Evolutionary conservation across 2,113 vertebrate species (phyloP).

Genomic region (Entosphenus tridentatus): DNA sequence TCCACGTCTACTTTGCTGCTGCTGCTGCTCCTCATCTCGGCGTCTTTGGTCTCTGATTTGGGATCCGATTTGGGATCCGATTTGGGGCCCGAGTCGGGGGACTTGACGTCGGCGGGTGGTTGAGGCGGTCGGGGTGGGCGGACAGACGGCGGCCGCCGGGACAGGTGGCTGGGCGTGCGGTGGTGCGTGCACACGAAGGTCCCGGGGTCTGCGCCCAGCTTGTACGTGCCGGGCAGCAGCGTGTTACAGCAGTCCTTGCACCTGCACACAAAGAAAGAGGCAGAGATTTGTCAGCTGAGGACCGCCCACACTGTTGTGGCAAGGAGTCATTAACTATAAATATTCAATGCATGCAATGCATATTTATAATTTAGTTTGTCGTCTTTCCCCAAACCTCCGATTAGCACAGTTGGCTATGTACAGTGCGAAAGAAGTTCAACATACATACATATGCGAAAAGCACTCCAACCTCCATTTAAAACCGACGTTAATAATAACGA

Average conservation of each 20-base stretch:
- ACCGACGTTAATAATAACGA: too few species aligned
- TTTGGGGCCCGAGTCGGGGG: background rate
- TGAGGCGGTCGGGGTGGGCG: background rate
- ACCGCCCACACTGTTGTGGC: too few species aligned
- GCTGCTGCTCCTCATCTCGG: background rate
- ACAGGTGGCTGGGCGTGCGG: conserved; percentile 19
- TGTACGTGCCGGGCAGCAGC: conserved; percentile 63
- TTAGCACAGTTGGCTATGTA: too few species aligned
- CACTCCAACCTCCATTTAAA: too few species aligned
- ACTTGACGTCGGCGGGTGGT: background rate
- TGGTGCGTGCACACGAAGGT: conserved; percentile 54
- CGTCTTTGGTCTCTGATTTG: background rate
- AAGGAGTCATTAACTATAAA: too few species aligned
- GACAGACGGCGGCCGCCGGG: background rate
- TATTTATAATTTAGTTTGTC: too few species aligned
- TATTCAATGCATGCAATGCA: too few species aligned
- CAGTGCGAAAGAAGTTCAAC: too few species aligned
- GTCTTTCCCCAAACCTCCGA: too few species aligned
- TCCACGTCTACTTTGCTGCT: background rate
- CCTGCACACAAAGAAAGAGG: conserved; percentile 21
- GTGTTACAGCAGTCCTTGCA: conserved; percentile 72
- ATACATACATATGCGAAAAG: too few species aligned
- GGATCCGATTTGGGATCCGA: too few species aligned
- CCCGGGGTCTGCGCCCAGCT: conserved; percentile 28
- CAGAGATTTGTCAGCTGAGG: background rate